These are phyloP conservation scores for Theonella swinhoei DNA, from an alignment of 37 sponge, comb jelly and placozoan genomes.

Conservation along the genomic window DNA sequence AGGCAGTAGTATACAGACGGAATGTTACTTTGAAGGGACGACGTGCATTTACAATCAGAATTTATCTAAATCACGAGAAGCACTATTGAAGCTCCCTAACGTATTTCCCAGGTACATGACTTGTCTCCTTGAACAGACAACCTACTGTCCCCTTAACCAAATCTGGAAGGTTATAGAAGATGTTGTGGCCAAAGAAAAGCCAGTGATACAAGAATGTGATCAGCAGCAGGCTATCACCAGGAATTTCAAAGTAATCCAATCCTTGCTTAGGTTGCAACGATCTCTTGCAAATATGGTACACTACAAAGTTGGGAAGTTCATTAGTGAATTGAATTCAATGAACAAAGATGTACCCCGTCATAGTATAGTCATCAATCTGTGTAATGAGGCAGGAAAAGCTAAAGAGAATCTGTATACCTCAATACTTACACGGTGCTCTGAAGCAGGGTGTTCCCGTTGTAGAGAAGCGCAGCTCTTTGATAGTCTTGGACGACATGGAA, in stretches of 20 bases:
- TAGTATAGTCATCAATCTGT: neutral
- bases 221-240: no score
- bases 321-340: neutral
- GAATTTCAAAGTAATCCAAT: neutral
- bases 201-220: no score
- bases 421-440: neutral
- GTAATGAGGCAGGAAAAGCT: neutral
- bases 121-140: neutral
- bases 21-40: neutral
- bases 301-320: neutral
- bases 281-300: neutral
- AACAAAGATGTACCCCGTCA: neutral
- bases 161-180: neutral
- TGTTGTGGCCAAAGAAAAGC: neutral
- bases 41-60: neutral
- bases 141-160: neutral
- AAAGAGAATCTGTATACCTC: neutral
- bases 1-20: neutral
- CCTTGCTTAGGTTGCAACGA: neutral
- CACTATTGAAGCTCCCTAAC: neutral
- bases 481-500: neutral
- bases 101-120: neutral
- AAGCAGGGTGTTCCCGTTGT: neutral
- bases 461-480: neutral
- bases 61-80: neutral